Conservation (phyloP, 2,113 vertebrate species). For the Eclectus roratus region DNA sequence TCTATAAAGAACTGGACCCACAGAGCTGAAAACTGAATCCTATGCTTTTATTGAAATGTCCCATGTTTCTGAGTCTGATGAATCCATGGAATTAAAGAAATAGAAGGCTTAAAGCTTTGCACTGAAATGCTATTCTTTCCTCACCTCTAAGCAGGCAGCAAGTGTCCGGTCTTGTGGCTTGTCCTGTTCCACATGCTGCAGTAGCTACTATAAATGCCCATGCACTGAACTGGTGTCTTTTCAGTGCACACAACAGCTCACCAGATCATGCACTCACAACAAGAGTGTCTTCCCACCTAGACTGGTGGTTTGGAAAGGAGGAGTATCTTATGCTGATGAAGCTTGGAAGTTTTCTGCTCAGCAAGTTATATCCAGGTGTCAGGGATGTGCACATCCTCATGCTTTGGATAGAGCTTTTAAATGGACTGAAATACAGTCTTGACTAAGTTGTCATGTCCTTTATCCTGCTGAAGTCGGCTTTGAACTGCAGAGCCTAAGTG, state of each 20-base stretch:
- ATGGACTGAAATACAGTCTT: neutral
- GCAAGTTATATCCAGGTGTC: neutral
- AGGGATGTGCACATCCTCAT: neutral
- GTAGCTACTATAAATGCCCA: neutral
- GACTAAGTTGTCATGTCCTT: neutral
- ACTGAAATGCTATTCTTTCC: neutral
- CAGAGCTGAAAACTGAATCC: neutral
- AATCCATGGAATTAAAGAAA: neutral
- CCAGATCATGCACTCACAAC: too few relatives aligned
- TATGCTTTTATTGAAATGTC: neutral
- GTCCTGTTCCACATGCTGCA: neutral
- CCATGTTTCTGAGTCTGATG: neutral
- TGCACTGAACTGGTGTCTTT: neutral
- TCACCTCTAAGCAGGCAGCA: neutral
- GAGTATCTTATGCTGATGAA: neutral
- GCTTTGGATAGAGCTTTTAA: neutral
- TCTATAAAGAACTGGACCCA: neutral
- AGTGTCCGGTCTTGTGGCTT: neutral
- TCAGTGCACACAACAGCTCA: neutral
- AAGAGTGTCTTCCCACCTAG: neutral
- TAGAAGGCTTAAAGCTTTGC: neutral
- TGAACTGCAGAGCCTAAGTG: neutral
- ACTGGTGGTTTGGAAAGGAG: neutral
- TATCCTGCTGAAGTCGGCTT: neutral
- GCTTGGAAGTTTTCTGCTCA: neutral